Conservation (phyloP, 2,113 vertebrate genomes). For the Arvicanthis niloticus region DNA sequence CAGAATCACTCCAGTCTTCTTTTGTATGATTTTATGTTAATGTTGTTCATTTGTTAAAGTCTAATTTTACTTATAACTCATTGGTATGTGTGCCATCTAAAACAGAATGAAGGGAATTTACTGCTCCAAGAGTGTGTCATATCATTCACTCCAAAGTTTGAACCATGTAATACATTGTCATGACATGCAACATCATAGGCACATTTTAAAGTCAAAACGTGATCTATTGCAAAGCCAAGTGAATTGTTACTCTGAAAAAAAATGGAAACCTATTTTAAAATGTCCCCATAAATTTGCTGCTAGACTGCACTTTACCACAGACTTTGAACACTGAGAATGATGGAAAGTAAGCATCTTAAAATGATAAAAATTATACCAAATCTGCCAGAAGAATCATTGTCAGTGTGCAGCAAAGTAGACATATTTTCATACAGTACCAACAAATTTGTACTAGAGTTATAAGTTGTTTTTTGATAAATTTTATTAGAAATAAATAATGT, state of each 20-base stretch:
- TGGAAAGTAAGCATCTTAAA: conserved; percentile 59
- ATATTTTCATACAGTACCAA: background rate
- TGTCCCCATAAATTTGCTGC: conserved; percentile 45
- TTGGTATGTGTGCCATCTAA: background rate
- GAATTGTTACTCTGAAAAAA: conserved; percentile 64
- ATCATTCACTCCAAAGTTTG: conserved; percentile 19
- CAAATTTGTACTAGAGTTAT: background rate
- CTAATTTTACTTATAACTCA: background rate
- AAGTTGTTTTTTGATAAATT: background rate
- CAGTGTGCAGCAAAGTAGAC: background rate
- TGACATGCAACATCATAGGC: background rate
- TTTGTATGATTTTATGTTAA: conserved; percentile 21
- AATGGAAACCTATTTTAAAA: conserved; percentile 53
- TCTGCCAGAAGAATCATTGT: background rate
- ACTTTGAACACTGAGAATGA: conserved; percentile 50
- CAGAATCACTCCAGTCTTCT: background rate
- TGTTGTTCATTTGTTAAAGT: background rate
- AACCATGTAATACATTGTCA: background rate
- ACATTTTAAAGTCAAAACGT: conserved; percentile 55
- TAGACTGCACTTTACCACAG: conserved; percentile 40
- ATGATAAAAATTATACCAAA: conserved; percentile 17
- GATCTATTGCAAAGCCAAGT: conserved; percentile 57
- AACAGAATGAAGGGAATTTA: background rate
- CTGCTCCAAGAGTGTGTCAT: background rate
- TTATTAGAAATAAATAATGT: background rate